These are phyloP conservation scores for Tiliacea aurago DNA, from an alignment of 2,888 invertebrate species.

Conservation along the genomic window DNA sequence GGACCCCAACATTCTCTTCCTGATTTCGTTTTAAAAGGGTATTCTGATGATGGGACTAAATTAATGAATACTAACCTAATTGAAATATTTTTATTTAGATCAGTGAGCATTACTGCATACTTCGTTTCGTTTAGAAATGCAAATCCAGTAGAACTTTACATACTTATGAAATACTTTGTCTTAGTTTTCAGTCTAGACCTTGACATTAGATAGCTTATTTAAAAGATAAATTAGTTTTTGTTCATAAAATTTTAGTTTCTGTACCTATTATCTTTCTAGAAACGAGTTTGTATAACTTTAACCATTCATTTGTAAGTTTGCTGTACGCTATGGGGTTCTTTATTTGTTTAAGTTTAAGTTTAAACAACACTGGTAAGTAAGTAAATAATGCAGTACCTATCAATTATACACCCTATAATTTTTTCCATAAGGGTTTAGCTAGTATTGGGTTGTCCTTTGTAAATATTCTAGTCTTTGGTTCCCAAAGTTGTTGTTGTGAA, in stretches of 20 bases:
- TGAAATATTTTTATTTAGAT: background rate
- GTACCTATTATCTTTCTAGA: slow-evolving; percentile 1
- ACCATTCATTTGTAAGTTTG: background rate
- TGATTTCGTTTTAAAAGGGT: no score
- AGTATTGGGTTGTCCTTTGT: no score
- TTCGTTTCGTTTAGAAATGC: slow-evolving; percentile 12
- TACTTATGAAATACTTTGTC: slow-evolving; percentile 23
- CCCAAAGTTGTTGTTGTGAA: background rate
- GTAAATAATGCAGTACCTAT: background rate
- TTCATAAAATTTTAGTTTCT: slow-evolving; percentile 13
- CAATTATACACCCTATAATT: background rate
- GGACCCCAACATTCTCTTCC: no score
- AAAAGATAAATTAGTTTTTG: slow-evolving; percentile 33
- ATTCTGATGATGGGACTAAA: background rate
- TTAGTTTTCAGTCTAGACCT: slow-evolving; percentile 29
- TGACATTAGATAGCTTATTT: slow-evolving; percentile 35
- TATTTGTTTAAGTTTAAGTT: no score
- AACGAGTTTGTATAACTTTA: slow-evolving; percentile 7
- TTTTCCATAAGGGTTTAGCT: background rate
- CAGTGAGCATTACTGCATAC: background rate
- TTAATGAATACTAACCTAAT: background rate
- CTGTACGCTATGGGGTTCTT: background rate
- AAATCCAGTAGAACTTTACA: background rate
- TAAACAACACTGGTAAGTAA: background rate
- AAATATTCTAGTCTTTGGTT: background rate